Evolutionary conservation across 1,140 invertebrate genomes (phyloP).

Genomic region (Chelonus insularis): DNA sequence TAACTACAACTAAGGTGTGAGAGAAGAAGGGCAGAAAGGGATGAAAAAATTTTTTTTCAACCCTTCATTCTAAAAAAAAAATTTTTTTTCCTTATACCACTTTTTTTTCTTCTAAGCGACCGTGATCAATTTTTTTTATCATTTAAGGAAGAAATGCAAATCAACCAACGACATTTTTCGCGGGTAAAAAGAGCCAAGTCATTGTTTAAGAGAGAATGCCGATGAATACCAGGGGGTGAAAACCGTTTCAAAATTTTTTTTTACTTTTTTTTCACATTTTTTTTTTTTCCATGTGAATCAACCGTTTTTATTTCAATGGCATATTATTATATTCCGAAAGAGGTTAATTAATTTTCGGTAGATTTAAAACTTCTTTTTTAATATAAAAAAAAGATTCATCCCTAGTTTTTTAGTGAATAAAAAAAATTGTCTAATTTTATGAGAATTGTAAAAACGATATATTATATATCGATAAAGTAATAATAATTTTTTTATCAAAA

Average conservation of each 20-base stretch:
- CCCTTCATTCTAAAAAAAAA: constrained; percentile 27
- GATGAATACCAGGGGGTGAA: neutral
- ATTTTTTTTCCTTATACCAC: constrained; percentile 1
- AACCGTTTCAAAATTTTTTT: constrained; percentile 13
- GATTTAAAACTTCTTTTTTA: too few relatives aligned
- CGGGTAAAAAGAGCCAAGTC: constrained; percentile 22
- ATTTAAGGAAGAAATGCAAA: constrained; percentile 29
- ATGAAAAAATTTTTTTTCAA: constrained; percentile 3
- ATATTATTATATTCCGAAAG: too few relatives aligned
- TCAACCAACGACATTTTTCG: constrained; percentile 31
- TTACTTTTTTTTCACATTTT: neutral
- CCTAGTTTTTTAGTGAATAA: too few relatives aligned
- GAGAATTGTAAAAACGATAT: too few relatives aligned
- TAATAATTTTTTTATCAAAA: too few relatives aligned
- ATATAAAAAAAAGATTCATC: too few relatives aligned
- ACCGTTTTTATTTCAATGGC: neutral
- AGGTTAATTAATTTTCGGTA: too few relatives aligned
- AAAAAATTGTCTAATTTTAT: too few relatives aligned
- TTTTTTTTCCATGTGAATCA: too few relatives aligned
- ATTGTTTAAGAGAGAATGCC: constrained; percentile 33
- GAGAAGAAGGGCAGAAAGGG: constrained; percentile 9
- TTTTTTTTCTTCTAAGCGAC: constrained; percentile 11
- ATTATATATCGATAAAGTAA: too few relatives aligned
- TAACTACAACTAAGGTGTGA: neutral
- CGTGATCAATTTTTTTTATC: neutral